Base-by-base conservation (phyloP, 2,113 vertebrate genomes). In the Gulo gulo region DNA sequence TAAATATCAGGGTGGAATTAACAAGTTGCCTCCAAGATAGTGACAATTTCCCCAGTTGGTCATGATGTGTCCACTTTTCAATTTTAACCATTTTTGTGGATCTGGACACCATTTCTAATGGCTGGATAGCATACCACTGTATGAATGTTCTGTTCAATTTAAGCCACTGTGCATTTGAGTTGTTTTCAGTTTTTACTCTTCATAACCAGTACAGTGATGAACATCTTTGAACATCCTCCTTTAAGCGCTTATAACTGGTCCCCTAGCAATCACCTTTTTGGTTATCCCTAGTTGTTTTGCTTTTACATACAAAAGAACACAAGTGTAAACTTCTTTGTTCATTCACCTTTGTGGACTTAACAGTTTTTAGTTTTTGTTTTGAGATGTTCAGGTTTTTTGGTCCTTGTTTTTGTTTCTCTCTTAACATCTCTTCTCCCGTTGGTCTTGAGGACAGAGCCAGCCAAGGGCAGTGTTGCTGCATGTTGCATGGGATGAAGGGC, bases 401-500 rank as follows among this genome's bases (percentile, higher is more conserved):
- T 16, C 73, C 50, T 74, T 42, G 12, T 20, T 29, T 34, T 52
- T 69, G 16, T 71, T 80, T 57, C 67, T 69, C 42, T 82, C 80
- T 84, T 96, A 74, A 95, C 45, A 7, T n/a, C 4, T 50, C 59
- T 96, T 76, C 11, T 83, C 16, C 7, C 18, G 2, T 82, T 74
- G 86, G 12, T 82, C 59, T 92, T 52, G 39, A 34, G 61, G 4
- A 93, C 88, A 95, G 95, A 95, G 78, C 78, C 88, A 86, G 91
- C 63, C 61, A 86, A 82, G 65, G 88, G 89, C 61, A n/a, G 81
- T 88, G 50, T 87, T 79, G 95, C 87, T 91, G 85, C 50, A 24
- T 0, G 1, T 55, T 11, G 26, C 24, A 0, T 76, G 78, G 57
- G 73, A 84, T 94, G 93, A 93, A 97, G 61, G 23, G 26, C 57